Conservation (phyloP, 2,113 vertebrate species). For the Bufo bufo region DNA sequence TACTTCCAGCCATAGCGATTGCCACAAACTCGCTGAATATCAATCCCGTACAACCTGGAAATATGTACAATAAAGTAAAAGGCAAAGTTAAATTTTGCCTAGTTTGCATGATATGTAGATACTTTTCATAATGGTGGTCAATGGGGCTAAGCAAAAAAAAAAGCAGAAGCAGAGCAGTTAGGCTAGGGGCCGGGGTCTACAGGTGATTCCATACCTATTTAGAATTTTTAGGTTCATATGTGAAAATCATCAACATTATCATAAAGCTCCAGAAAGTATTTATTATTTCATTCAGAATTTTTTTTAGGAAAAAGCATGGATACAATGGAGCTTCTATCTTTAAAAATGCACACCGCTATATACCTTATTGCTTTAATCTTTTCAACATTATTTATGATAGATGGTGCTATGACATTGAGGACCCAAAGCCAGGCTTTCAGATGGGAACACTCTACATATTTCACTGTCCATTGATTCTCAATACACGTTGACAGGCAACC, state of each 20-base stretch:
- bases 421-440: not conserved
- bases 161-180: not conserved
- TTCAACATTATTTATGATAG: not conserved
- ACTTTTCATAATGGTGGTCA: not conserved
- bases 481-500: not conserved
- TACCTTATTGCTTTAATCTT: not conserved
- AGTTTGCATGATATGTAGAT: not conserved
- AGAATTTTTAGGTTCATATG: not conserved
- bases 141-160: not conserved
- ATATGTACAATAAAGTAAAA: not conserved
- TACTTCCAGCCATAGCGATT: not conserved
- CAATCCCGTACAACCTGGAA: not conserved
- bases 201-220: not conserved
- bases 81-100: not conserved
- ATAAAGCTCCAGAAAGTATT: not conserved
- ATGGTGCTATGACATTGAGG: not conserved
- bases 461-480: conserved; percentile 4
- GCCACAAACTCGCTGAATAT: not conserved
- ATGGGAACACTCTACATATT: not conserved
- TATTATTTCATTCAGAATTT: not conserved
- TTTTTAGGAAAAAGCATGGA: not conserved
- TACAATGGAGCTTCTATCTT: not conserved
- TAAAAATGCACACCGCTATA: not conserved
- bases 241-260: not conserved
- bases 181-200: not conserved